Evolutionary conservation across 2,888 invertebrate genomes (phyloP).

Genomic region (Chrysomela aeneicollis): DNA sequence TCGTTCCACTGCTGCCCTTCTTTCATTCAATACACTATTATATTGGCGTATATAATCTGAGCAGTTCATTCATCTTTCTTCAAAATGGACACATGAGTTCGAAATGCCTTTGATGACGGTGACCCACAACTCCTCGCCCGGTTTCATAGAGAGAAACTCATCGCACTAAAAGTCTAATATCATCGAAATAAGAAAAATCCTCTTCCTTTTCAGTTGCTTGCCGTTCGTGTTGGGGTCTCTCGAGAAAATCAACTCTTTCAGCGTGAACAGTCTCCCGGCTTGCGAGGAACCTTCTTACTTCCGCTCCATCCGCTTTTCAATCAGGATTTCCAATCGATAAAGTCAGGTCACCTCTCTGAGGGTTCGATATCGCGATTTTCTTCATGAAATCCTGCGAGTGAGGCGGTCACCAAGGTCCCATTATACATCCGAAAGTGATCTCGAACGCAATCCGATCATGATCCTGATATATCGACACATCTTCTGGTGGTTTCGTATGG

Average conservation of each 20-base stretch:
- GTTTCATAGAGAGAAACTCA: neutral
- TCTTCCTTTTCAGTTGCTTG: neutral
- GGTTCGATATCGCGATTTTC: neutral
- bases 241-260: slow-evolving; percentile 52
- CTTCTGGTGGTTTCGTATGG: no score
- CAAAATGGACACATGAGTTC: no score
- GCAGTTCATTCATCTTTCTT: no score
- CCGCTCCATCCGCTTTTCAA: slow-evolving; percentile 61
- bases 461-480: no score
- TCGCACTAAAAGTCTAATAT: neutral
- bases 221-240: slow-evolving; percentile 32
- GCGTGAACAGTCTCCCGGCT: slow-evolving; percentile 52
- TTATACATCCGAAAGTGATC: no score
- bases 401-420: neutral
- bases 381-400: neutral
- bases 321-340: slow-evolving; percentile 58
- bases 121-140: neutral
- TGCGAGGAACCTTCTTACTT: slow-evolving; percentile 58
- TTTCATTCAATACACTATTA: no score
- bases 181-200: neutral
- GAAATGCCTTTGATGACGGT: neutral
- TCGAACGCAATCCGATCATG: no score
- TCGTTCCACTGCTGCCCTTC: no score
- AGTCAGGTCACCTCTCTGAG: slow-evolving; percentile 32
- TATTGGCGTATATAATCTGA: no score